Conservation (phyloP, 2,888 invertebrate genomes). For the Microctonus aethiopoides region DNA sequence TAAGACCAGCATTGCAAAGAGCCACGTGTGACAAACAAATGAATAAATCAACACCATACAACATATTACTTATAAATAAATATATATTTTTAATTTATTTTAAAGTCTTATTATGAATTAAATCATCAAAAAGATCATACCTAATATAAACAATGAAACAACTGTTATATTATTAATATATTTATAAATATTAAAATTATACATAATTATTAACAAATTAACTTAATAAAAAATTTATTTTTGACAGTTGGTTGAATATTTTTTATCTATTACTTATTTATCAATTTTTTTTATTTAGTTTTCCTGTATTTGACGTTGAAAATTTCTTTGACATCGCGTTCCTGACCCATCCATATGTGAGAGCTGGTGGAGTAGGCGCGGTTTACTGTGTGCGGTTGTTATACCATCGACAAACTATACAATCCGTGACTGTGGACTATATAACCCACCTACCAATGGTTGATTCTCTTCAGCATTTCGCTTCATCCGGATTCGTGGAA, state of each 20-base stretch:
- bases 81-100: background rate
- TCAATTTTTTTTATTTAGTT: background rate
- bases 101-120: background rate
- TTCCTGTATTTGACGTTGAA: background rate
- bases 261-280: background rate
- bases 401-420: slow-evolving; percentile 1
- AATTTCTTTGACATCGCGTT: slow-evolving; percentile 31
- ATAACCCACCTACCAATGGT: slow-evolving; percentile 23
- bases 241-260: too few relatives aligned
- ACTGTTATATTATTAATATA: too few relatives aligned
- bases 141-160: too few relatives aligned
- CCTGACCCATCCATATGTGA: slow-evolving; percentile 31
- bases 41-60: slow-evolving; percentile 17
- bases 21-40: slow-evolving; percentile 37
- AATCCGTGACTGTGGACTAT: background rate
- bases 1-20: slow-evolving; percentile 35
- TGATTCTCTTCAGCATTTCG: slow-evolving; percentile 1
- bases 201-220: too few relatives aligned
- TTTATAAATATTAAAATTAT: too few relatives aligned
- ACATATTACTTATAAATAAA: too few relatives aligned
- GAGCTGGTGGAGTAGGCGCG: slow-evolving; percentile 35
- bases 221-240: too few relatives aligned
- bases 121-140: too few relatives aligned
- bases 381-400: slow-evolving; percentile 25
- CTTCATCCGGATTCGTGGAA: slow-evolving; percentile 25